Evolutionary conservation across 2,888 invertebrate species (phyloP).

Genomic region (Gastracanthus pulcherrimus): DNA sequence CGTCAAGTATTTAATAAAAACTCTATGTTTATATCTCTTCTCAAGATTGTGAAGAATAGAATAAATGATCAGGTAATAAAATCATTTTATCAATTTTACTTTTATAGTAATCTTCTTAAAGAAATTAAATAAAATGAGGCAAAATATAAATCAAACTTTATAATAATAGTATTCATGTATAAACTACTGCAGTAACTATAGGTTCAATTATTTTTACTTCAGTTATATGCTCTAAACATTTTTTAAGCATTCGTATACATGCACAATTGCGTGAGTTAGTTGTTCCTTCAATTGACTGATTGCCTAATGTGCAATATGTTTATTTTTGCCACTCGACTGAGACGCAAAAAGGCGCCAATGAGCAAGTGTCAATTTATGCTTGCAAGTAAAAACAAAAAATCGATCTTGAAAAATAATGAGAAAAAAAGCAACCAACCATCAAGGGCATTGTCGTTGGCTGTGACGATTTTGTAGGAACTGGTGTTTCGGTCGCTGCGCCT

Average conservation of each 20-base stretch:
- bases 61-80: too few species aligned
- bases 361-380: slow-evolving; percentile 3
- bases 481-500: slow-evolving; percentile 72
- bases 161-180: too few species aligned
- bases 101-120: too few species aligned
- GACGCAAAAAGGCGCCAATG: slow-evolving; percentile 13
- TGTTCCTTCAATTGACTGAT: neutral
- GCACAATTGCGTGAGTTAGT: neutral
- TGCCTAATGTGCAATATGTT: slow-evolving; percentile 27
- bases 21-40: too few species aligned
- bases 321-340: slow-evolving; percentile 30
- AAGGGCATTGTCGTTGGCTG: slow-evolving; percentile 51
- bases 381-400: neutral
- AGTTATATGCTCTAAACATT: neutral
- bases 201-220: neutral
- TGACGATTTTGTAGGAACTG: slow-evolving; percentile 65
- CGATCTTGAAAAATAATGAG: neutral
- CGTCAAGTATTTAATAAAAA: neutral
- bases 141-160: too few species aligned
- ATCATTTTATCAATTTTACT: too few species aligned
- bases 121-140: too few species aligned
- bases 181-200: too few species aligned
- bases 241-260: neutral
- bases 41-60: too few species aligned
- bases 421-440: slow-evolving; percentile 53